Evolutionary conservation across 2,888 invertebrate species (phyloP), one percentile per base, ranked within the genome.

Genomic region (Kryphioiulus occultus): DNA sequence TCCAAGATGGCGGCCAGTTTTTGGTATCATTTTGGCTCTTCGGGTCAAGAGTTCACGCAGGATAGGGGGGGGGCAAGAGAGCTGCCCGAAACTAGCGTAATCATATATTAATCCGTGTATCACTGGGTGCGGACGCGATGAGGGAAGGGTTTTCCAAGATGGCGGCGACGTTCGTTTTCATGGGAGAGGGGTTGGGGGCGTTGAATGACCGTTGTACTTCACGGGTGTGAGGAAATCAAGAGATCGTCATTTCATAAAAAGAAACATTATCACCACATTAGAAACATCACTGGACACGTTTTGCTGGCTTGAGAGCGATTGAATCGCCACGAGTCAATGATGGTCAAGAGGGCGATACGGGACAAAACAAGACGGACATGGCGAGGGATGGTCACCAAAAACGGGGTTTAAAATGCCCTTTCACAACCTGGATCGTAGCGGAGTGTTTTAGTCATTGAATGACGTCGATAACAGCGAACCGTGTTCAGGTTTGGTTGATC

Each of bases 181-280:
- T 78, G 39, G 85, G 85, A 39, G 44, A 19, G 15, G 44, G 22
- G 9, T 44, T n/a, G 44, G 44, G 78, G 15, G 44, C 39, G 9
- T 44, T n/a, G 44, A 42, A 85, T 85, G 85, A 85, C 85, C 85
- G 85, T 85, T 85, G 85, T 85, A 85, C 85, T 85, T 85, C 85
- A 85, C 85, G 85, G 85, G 85, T 42, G 85, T 42, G 85, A 85
- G 44, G 85, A 85, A 39, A 84, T 39, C 39, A 39, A 32, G 85
- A 85, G 85, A 85, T 85, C 85, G 85, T 85, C 85, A 85, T 85
- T 85, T 85, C 85, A 42, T 44, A 39, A 85, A 85, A 85, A 85
- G 42, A 85, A 85, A 85, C 39, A 85, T 42, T 42, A 85, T 39
- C 39, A 85, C 44, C 85, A 85, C 85, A 85, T 85, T 85, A 85